Percentiles rank a stretch among this genome's conserved stretches.
Evolutionary conservation across 2,888 invertebrate species (phyloP).

Genomic region (Heliconius charithonia): DNA sequence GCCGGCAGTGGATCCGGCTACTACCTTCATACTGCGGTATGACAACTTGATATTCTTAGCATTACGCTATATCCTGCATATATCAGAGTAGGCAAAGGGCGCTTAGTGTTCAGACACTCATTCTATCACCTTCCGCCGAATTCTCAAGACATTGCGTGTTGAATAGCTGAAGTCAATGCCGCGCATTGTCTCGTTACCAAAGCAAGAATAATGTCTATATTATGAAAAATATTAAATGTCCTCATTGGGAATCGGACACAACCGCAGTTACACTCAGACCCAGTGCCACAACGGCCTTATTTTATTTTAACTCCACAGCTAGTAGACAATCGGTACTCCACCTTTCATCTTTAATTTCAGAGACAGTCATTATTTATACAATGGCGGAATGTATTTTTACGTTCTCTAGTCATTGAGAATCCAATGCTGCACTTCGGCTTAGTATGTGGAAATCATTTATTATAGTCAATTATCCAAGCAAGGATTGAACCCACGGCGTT

Average conservation of each 20-base stretch:
- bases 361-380: too few relatives aligned
- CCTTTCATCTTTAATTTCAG: too few relatives aligned
- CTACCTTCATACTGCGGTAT: slow-evolving; percentile 33
- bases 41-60: neutral
- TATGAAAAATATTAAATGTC: neutral
- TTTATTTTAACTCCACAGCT: too few relatives aligned
- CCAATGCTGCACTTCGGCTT: too few relatives aligned
- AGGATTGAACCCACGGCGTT: too few relatives aligned
- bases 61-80: neutral
- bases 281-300: neutral
- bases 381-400: too few relatives aligned
- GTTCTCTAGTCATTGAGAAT: too few relatives aligned
- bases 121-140: too few relatives aligned
- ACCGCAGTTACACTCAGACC: neutral
- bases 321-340: too few relatives aligned
- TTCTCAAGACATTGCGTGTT: neutral
- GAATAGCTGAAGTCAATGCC: neutral
- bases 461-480: too few relatives aligned
- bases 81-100: neutral
- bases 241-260: neutral
- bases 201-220: neutral
- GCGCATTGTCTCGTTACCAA: neutral
- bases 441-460: too few relatives aligned
- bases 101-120: too few relatives aligned
- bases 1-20: slow-evolving; percentile 21